Base-by-base conservation (phyloP, 2,797 vertebrate species). In the Poeciliopsis infans region DNA sequence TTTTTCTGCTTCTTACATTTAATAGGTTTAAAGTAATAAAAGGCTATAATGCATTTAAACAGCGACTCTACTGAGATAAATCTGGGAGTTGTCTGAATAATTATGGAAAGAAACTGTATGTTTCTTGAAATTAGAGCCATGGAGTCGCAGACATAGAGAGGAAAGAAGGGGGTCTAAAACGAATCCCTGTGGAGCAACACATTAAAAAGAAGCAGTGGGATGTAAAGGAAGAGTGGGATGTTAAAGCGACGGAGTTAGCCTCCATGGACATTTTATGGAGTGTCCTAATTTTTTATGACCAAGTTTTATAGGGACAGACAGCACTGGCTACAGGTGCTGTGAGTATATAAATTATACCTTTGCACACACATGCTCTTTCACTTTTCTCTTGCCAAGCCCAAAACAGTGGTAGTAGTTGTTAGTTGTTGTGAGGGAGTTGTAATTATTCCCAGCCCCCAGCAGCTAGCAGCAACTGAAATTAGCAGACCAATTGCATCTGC, bases 391-490 rank as follows among this genome's bases (percentile, higher is more conserved):
- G 71, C 85, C 53, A 47, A 39, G 57, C 59, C 64, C 39, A 39
- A 64, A 84, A 80, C 45, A 78, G 79, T 81, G 51, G 78, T 78
- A 84, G 79, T 80, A 61, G 77, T 68, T 79, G 45, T 85, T 78
- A 53, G 76, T 89, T 83, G 90, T 11, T 70, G 46, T 71, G 70
- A 81, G 79, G 36, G 85, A 77, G 71, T 70, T 33, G 71, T 89
- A 91, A 91, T 89, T 88, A 74, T 77, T 88, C 85, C 83, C 92
- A 91, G 90, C 90, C 73, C 64, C 25, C 55, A 81, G 49, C 53
- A 72, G 61, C 83, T 66, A 69, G 43, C 79, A 71, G 74, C 82
- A 76, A 79, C 75, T 88, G 88, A 86, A 78, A 79, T 75, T 28
- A 72, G 51, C 72, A 77, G 79, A 80, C 39, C 57, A 33, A 75